Evolutionary conservation across 2,113 vertebrate genomes (phyloP).

Genomic region (Sinosuthora webbiana): DNA sequence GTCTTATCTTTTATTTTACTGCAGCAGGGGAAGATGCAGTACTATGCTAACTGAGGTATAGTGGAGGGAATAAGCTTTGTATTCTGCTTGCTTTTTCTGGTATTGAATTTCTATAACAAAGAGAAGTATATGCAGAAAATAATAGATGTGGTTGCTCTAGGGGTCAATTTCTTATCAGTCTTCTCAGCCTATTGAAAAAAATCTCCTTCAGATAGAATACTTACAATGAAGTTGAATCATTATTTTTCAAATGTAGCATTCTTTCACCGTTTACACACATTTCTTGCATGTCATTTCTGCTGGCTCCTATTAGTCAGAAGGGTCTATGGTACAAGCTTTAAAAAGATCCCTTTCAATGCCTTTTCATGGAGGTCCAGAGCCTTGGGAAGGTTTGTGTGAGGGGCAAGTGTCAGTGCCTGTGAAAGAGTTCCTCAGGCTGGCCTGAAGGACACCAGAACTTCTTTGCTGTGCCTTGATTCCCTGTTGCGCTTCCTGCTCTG

Average conservation of each 20-base stretch:
- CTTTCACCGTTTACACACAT: background rate
- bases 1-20: constrained; percentile 14
- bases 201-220: background rate
- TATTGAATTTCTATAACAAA: background rate
- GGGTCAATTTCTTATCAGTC: background rate
- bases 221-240: background rate
- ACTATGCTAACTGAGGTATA: background rate
- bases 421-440: background rate
- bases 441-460: background rate
- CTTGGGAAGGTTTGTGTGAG: background rate
- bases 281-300: background rate
- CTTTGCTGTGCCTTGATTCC: background rate
- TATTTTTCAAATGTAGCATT: background rate
- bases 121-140: background rate
- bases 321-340: background rate
- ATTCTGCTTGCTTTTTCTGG: background rate
- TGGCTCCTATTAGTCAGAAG: background rate
- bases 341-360: background rate
- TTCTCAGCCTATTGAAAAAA: background rate
- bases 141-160: background rate
- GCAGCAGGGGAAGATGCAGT: background rate
- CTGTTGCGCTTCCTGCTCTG: background rate
- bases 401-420: background rate
- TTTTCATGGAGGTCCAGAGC: background rate
- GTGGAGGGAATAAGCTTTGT: background rate